phyloP scores from a whole-genome alignment of 2,888 invertebrate species.

The Philaethria dido region DNA sequence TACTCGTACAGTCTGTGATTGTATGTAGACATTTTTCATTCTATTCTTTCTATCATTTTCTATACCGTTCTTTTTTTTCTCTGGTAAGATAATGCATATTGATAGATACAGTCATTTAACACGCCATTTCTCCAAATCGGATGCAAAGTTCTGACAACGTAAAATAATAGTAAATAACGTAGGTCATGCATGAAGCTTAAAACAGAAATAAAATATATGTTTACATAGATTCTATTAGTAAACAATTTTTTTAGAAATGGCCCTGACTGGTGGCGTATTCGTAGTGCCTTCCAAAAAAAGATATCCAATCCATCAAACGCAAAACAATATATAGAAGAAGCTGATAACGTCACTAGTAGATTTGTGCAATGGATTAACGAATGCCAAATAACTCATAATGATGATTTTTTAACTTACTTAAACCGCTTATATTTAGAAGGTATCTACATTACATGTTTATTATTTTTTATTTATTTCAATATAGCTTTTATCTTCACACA shows the following conservation, averaged over 20 bases:
- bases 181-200: too few species aligned
- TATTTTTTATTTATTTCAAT: background rate
- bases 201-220: too few species aligned
- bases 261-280: conserved; percentile 90
- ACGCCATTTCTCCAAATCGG: too few species aligned
- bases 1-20: too few species aligned
- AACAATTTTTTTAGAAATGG: conserved; percentile 86
- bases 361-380: conserved; percentile 82
- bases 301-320: conserved; percentile 89
- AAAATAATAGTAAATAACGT: too few species aligned
- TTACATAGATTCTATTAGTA: too few species aligned
- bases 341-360: conserved; percentile 86
- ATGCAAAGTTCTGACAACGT: too few species aligned
- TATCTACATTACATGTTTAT: conserved; percentile 67
- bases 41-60: too few species aligned
- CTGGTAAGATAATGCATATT: too few species aligned
- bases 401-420: conserved; percentile 88
- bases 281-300: conserved; percentile 91
- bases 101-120: too few species aligned
- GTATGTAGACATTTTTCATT: too few species aligned
- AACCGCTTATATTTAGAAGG: conserved; percentile 91
- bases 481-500: background rate
- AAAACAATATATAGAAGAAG: conserved; percentile 85
- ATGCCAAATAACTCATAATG: conserved; percentile 52
- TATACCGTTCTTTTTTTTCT: too few species aligned